These are phyloP conservation scores for Oryzias sinensis DNA, from an alignment of 2,797 vertebrate species.

Conservation along the genomic window DNA sequence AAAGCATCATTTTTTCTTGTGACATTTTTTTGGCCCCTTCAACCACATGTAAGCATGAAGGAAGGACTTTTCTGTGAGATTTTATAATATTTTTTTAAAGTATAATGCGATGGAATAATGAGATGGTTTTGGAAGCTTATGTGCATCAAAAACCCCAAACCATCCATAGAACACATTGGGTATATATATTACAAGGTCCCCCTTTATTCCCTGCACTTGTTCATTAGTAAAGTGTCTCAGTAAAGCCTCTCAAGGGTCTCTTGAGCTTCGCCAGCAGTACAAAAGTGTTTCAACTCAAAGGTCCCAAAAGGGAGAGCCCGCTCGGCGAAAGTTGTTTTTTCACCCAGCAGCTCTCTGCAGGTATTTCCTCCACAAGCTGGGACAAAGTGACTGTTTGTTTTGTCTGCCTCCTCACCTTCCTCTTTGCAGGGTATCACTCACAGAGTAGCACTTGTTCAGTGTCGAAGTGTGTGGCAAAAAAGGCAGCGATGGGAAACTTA, in stretches of 20 bases:
- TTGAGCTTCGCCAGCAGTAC: slow-evolving; percentile 47
- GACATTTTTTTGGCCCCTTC: not conserved
- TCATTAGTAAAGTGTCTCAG: slow-evolving; percentile 47
- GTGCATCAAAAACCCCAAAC: no score
- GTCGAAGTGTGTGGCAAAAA: slow-evolving; percentile 20
- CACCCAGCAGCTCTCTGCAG: slow-evolving; percentile 63
- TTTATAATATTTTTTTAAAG: not conserved
- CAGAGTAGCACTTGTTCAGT: slow-evolving; percentile 16
- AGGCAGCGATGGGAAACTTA: slow-evolving; percentile 11
- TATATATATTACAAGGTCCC: slow-evolving; percentile 15
- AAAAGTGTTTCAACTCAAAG: slow-evolving; percentile 52
- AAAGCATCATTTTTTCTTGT: no score
- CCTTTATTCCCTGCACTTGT: slow-evolving; percentile 33
- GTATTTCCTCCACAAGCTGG: slow-evolving; percentile 75
- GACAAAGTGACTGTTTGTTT: slow-evolving; percentile 74
- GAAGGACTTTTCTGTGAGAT: not conserved
- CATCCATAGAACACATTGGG: not conserved
- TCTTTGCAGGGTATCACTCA: slow-evolving; percentile 63
- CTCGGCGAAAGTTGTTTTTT: slow-evolving; percentile 53
- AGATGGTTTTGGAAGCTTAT: not conserved
- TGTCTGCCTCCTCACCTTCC: slow-evolving; percentile 55
- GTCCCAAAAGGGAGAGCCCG: slow-evolving; percentile 63
- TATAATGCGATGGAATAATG: not conserved
- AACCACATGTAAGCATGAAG: not conserved
- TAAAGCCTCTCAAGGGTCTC: slow-evolving; percentile 32